Evolutionary conservation across 2,797 vertebrate species (phyloP).

Genomic region (Sardinella longiceps): DNA sequence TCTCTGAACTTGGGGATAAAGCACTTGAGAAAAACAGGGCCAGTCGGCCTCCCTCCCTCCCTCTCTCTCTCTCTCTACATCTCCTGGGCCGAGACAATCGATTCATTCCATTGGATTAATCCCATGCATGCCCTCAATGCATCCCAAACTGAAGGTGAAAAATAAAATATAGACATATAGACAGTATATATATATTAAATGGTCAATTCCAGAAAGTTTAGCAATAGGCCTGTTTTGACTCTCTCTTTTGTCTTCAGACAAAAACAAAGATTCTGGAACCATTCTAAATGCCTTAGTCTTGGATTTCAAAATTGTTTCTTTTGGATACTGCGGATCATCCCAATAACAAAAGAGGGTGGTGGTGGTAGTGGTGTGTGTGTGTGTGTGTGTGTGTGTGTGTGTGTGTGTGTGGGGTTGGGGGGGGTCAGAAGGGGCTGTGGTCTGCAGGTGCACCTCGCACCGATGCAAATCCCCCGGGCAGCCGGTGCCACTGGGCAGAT

Average conservation of each 20-base stretch:
- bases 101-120: constrained; percentile 73
- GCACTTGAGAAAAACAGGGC: constrained; percentile 71
- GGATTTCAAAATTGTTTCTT: not conserved
- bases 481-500: not conserved
- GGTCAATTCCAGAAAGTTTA: constrained; percentile 31
- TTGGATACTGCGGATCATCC: not conserved
- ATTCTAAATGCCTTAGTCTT: not conserved
- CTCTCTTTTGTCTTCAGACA: not conserved
- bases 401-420: no score
- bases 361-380: no score
- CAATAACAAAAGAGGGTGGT: not conserved
- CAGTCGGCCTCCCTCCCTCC: constrained; percentile 70
- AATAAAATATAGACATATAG: not conserved
- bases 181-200: constrained; percentile 68
- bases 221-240: not conserved
- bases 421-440: not conserved
- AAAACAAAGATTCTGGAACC: not conserved
- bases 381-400: no score
- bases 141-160: constrained; percentile 36
- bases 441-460: not conserved
- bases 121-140: constrained; percentile 41
- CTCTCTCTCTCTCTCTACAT: constrained; percentile 71
- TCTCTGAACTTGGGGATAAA: constrained; percentile 65
- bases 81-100: constrained; percentile 70
- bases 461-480: not conserved